These are phyloP conservation scores for Halcyon badia DNA, from an alignment of 2,797 vertebrate genomes.

Conservation along the genomic window DNA sequence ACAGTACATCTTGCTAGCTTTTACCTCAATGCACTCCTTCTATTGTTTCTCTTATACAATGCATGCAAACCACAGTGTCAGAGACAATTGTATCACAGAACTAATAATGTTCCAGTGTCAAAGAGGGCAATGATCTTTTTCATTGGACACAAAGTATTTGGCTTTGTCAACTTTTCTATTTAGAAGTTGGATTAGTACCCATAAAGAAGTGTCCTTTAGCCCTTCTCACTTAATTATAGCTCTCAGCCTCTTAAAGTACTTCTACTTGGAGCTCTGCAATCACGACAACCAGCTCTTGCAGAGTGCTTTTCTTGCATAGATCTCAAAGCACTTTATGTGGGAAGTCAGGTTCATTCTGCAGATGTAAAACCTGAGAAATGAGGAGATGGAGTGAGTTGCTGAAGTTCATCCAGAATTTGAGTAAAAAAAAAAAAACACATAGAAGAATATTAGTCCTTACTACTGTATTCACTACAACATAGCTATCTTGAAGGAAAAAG, in stretches of 20 bases:
- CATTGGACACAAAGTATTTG: constrained; percentile 5
- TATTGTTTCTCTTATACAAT: not conserved
- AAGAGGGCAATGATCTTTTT: constrained; percentile 15
- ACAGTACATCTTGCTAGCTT: not conserved
- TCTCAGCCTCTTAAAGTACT: constrained; percentile 8
- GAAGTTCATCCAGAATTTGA: not conserved
- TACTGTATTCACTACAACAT: not conserved
- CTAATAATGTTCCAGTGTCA: constrained; percentile 2
- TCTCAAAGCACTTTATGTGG: not conserved
- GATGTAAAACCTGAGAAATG: not conserved
- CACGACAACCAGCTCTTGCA: not conserved
- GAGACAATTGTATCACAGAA: not conserved
- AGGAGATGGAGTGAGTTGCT: not conserved
- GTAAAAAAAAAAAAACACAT: accelerated
- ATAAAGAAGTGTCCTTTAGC: not conserved
- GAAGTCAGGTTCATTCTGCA: not conserved
- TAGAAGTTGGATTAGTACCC: constrained; percentile 25
- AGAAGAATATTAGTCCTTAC: not conserved
- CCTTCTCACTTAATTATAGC: constrained; percentile 8
- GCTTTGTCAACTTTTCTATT: constrained; percentile 44
- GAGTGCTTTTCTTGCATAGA: not conserved
- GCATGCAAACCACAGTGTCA: not conserved
- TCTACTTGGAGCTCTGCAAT: not conserved
- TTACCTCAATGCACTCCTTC: not conserved
- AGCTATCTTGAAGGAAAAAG: not conserved